Evolutionary conservation across 2,888 invertebrate species (phyloP).

Genomic region (Tortricodes alternella): DNA sequence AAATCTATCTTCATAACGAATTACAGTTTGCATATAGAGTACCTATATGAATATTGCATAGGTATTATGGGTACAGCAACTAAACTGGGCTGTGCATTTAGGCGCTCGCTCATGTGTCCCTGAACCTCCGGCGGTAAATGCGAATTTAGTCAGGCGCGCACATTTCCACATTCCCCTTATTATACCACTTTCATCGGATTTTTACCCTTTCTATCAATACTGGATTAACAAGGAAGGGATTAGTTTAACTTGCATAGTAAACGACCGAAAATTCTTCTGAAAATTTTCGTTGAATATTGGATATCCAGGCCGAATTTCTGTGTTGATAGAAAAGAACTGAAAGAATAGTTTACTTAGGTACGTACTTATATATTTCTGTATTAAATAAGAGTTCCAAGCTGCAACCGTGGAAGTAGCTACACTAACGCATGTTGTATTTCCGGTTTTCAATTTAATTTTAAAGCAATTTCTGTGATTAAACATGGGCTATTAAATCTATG

Average conservation of each 20-base stretch:
- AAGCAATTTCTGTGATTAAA: not conserved
- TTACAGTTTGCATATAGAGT: slow-evolving; percentile 26
- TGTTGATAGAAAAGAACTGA: no score
- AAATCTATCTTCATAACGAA: slow-evolving; percentile 22
- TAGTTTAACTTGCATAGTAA: not conserved
- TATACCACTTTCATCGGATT: slow-evolving; percentile 27
- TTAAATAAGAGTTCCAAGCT: no score
- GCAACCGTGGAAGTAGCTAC: no score
- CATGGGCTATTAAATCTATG: not conserved
- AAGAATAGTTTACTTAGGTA: no score
- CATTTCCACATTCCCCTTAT: slow-evolving; percentile 13
- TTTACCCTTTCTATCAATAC: slow-evolving; percentile 12
- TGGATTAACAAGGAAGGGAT: not conserved
- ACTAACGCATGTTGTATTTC: no score
- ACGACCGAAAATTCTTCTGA: no score
- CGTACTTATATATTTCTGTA: no score
- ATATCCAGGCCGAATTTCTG: no score
- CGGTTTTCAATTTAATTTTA: not conserved
- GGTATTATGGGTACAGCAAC: slow-evolving; percentile 3
- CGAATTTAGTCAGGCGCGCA: slow-evolving; percentile 20
- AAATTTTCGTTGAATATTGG: no score
- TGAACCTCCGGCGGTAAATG: no score
- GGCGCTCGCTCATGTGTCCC: no score
- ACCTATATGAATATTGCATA: slow-evolving; percentile 25
- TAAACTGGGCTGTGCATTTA: slow-evolving; percentile 10